A percentile compares a stretch with the other conserved stretches of the same genome.
Conservation (phyloP, 1,140 invertebrate genomes). For the Paramacrobiotus metropolitanus region DNA sequence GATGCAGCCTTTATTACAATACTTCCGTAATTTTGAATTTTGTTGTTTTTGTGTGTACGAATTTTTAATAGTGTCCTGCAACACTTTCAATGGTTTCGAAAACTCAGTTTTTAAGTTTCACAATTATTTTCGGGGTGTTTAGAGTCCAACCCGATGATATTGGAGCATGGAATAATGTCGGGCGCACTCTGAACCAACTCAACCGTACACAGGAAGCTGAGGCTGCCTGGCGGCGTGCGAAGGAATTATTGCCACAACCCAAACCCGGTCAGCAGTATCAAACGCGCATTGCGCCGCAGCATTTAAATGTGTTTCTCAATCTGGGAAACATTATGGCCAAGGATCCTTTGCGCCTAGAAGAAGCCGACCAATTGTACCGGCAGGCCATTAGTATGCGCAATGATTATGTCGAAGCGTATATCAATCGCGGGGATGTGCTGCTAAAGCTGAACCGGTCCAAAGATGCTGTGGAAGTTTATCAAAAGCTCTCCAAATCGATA, state of each 20-base stretch:
- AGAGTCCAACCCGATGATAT: slow-evolving; percentile 83
- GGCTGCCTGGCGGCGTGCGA: slow-evolving; percentile 66
- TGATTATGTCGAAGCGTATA: slow-evolving; percentile 90
- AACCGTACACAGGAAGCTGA: slow-evolving; percentile 75
- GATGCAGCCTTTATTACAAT: no score
- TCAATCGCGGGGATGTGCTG: slow-evolving; percentile 81
- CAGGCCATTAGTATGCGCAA: slow-evolving; percentile 89
- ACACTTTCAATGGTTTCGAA: no score
- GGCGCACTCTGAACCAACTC: slow-evolving; percentile 71
- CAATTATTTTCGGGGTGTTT: no score
- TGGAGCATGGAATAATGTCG: slow-evolving; percentile 86
- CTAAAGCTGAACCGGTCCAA: slow-evolving; percentile 78
- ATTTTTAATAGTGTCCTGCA: no score
- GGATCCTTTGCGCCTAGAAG: slow-evolving; percentile 65
- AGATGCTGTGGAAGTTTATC: slow-evolving; percentile 82
- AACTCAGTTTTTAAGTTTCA: no score
- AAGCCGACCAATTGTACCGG: slow-evolving; percentile 65
- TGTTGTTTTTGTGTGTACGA: no score
- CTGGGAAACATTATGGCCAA: slow-evolving; percentile 79
- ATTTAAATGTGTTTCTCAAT: slow-evolving; percentile 85
- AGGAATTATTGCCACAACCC: slow-evolving; percentile 45
- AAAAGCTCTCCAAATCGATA: slow-evolving; percentile 71
- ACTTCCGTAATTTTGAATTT: no score
- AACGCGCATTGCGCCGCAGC: slow-evolving; percentile 78
- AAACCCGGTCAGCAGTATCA: slow-evolving; percentile 68